A percentile compares a stretch with the other conserved stretches of the same genome.
These are phyloP conservation scores for Heliconius hermathena DNA, from an alignment of 1,140 invertebrate species.

Conservation along the genomic window DNA sequence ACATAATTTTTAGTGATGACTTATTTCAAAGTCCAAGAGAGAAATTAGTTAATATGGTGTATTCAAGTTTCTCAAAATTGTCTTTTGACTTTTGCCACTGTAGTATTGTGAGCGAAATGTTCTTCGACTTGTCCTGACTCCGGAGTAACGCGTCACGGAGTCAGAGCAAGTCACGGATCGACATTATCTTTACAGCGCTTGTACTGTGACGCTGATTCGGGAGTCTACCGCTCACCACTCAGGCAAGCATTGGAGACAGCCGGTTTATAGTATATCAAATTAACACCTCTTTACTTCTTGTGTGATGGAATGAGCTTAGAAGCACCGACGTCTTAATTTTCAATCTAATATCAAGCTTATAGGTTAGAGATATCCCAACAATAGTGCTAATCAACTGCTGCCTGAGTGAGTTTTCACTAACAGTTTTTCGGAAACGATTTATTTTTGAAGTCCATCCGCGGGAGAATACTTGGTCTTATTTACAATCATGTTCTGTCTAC, in stretches of 20 bases:
- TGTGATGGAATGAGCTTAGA: conserved; percentile 79
- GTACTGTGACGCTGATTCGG: conserved; percentile 86
- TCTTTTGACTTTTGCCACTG: conserved; percentile 10
- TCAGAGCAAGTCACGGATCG: conserved; percentile 74
- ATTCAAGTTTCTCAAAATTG: not conserved
- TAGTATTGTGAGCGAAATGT: conserved; percentile 38
- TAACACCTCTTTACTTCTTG: conserved; percentile 77
- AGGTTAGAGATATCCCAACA: conserved; percentile 57
- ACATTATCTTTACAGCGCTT: conserved; percentile 88
- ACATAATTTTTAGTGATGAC: conserved; percentile 47
- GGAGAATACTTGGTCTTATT: conserved; percentile 32
- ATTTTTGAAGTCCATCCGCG: conserved; percentile 79
- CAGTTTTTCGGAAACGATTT: conserved; percentile 69
- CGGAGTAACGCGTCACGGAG: conserved; percentile 41
- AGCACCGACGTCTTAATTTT: conserved; percentile 57
- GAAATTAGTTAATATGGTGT: not conserved
- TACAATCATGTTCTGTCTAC: conserved; percentile 51
- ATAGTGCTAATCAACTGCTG: conserved; percentile 79
- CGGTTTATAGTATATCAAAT: conserved; percentile 79
- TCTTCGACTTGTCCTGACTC: conserved; percentile 66
- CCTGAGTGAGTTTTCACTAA: conserved; percentile 81
- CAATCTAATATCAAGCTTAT: conserved; percentile 62
- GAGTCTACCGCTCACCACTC: conserved; percentile 87
- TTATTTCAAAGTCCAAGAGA: not conserved
- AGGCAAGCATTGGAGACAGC: conserved; percentile 87